These are phyloP conservation scores for Stomatorhinus walkeri DNA, from an alignment of 2,797 vertebrate genomes.

Conservation along the genomic window DNA sequence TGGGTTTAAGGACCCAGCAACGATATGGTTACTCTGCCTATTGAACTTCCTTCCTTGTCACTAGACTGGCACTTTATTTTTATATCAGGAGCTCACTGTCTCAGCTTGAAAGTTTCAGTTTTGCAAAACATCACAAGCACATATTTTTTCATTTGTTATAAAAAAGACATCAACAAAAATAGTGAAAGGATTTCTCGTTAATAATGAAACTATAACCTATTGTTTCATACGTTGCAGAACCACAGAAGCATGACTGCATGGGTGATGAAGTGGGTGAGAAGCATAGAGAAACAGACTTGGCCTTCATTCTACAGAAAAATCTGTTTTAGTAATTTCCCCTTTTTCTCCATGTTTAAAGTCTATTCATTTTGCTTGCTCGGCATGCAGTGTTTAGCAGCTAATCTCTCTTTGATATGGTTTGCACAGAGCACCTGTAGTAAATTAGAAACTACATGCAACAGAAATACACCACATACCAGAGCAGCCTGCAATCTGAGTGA, in stretches of 20 bases:
- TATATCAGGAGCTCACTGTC: not conserved
- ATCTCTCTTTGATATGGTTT: not conserved
- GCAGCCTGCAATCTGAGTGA: not conserved
- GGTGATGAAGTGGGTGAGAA: not conserved
- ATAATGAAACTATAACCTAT: not conserved
- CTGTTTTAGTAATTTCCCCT: not conserved
- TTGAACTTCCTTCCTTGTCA: not conserved
- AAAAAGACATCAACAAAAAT: not conserved
- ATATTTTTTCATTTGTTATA: not conserved
- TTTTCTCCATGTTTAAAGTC: not conserved
- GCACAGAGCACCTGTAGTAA: not conserved
- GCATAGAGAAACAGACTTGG: not conserved
- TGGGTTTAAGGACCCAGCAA: not conserved
- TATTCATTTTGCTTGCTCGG: not conserved
- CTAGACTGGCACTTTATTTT: not conserved
- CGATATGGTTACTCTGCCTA: not conserved
- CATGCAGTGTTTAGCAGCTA: not conserved
- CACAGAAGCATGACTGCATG: not conserved
- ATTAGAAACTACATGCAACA: not conserved
- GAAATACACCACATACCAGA: not conserved
- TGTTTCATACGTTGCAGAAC: not conserved
- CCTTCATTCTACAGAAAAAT: not conserved
- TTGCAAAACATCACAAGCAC: not conserved
- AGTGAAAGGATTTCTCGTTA: not conserved
- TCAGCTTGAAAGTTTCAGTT: not conserved